phyloP scores from a whole-genome alignment of 2,888 invertebrate genomes.

The Amblyjoppa proteus region DNA sequence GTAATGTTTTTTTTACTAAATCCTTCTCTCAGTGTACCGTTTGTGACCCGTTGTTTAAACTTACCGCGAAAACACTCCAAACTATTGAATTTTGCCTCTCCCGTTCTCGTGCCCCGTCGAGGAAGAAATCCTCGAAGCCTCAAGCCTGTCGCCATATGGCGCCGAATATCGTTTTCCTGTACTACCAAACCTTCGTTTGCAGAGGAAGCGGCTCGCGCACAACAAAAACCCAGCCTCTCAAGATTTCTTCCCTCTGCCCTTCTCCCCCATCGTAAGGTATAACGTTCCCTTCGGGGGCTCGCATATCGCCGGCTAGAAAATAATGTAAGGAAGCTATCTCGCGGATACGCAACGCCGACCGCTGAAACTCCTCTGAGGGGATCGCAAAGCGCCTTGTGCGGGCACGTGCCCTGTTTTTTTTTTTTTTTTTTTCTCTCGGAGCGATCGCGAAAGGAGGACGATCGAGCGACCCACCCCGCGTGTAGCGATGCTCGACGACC shows the following conservation, averaged over 20 bases:
- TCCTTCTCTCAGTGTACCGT: too few relatives aligned
- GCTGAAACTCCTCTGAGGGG: slow-evolving; percentile 37
- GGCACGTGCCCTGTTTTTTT: slow-evolving; percentile 76
- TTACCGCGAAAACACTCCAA: neutral
- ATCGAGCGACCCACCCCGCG: slow-evolving; percentile 8
- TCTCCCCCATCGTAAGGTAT: slow-evolving; percentile 64
- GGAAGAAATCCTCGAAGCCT: slow-evolving; percentile 62
- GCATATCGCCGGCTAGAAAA: slow-evolving; percentile 20
- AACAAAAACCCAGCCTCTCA: slow-evolving; percentile 57
- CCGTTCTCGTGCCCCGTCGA: slow-evolving; percentile 57
- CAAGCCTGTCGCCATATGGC: slow-evolving; percentile 73
- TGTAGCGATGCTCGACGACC: slow-evolving; percentile 63
- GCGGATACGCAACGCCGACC: slow-evolving; percentile 22
- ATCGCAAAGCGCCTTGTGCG: slow-evolving; percentile 57
- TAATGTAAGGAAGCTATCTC: slow-evolving; percentile 1
- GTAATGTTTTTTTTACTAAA: too few relatives aligned
- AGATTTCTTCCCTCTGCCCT: slow-evolving; percentile 22
- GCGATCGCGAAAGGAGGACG: slow-evolving; percentile 30
- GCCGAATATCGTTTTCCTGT: slow-evolving; percentile 57
- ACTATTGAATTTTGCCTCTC: neutral
- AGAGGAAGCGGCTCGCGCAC: slow-evolving; percentile 61
- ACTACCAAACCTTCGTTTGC: neutral
- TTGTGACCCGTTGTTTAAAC: neutral
- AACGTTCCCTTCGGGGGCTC: slow-evolving; percentile 71
- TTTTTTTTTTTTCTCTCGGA: slow-evolving; percentile 39